phyloP scores from a whole-genome alignment of 2,113 vertebrate genomes.

The Brachyhypopomus occidentalis region DNA sequence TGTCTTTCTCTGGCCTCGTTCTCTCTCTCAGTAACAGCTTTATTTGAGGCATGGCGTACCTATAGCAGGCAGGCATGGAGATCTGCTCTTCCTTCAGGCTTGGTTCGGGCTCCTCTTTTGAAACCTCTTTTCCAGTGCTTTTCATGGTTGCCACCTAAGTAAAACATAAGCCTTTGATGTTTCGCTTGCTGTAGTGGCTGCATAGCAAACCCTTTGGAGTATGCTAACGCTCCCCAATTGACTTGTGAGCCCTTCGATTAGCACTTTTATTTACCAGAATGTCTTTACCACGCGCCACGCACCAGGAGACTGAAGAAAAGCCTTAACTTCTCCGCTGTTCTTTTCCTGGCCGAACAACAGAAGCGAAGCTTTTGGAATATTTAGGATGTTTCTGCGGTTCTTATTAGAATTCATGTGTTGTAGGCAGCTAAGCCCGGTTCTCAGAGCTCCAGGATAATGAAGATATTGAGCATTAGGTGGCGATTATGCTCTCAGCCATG shows the following conservation, averaged over 20 bases:
- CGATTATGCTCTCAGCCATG: constrained; percentile 69
- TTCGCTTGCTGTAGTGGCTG: constrained; percentile 51
- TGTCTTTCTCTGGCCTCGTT: constrained; percentile 21
- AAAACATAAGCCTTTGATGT: constrained; percentile 70
- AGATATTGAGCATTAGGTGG: constrained; percentile 52
- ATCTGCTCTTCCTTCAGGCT: constrained; percentile 61
- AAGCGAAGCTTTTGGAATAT: background rate
- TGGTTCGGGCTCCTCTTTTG: constrained; percentile 47
- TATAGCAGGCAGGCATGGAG: constrained; percentile 49
- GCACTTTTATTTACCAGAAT: constrained; percentile 63
- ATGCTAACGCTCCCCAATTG: constrained; percentile 67
- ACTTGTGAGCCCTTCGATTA: constrained; percentile 70
- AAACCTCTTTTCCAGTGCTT: constrained; percentile 67
- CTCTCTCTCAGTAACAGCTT: constrained; percentile 36
- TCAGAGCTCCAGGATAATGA: constrained; percentile 42
- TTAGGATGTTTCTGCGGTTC: constrained; percentile 9
- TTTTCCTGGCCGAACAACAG: background rate
- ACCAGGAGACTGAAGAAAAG: constrained; percentile 59
- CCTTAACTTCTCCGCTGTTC: constrained; percentile 5
- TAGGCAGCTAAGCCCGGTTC: constrained; percentile 52
- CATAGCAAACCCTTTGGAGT: constrained; percentile 54
- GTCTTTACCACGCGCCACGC: constrained; percentile 48
- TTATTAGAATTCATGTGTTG: constrained; percentile 54
- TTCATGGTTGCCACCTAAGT: constrained; percentile 62
- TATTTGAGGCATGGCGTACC: constrained; percentile 48